A percentile compares a stretch with the other conserved stretches of the same genome.
Evolutionary conservation across 2,797 vertebrate genomes (phyloP).

Genomic region (Tapera naevia): DNA sequence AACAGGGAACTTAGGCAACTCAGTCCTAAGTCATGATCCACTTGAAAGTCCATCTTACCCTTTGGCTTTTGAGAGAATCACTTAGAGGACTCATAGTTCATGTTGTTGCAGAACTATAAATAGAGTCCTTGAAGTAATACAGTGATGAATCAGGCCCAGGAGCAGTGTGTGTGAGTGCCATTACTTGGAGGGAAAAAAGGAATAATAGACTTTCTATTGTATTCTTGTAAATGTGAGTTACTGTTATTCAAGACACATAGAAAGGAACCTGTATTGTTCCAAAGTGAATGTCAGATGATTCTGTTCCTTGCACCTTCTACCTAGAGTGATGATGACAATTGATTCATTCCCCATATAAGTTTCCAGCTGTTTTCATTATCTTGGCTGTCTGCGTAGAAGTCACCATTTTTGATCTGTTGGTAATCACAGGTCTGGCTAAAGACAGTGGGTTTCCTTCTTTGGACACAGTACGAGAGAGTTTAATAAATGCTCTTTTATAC

Average conservation of each 20-base stretch:
- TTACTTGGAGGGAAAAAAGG: background rate
- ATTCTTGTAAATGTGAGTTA: conserved; percentile 22
- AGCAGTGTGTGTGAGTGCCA: background rate
- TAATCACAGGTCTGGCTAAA: background rate
- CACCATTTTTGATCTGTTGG: background rate
- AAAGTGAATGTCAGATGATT: conserved; percentile 12
- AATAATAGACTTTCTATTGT: background rate
- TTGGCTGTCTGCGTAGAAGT: background rate
- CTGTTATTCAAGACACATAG: background rate
- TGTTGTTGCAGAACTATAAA: background rate
- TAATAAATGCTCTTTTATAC: conserved; percentile 3
- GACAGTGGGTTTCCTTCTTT: background rate
- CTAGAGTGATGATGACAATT: background rate
- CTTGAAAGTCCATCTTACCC: background rate
- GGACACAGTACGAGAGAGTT: background rate
- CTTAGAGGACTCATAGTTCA: background rate
- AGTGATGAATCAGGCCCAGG: background rate
- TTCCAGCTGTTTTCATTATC: background rate
- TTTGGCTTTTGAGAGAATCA: background rate
- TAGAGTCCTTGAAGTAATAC: background rate
- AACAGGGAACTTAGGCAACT: background rate
- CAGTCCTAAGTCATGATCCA: background rate
- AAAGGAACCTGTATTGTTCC: background rate
- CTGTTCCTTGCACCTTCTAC: background rate
- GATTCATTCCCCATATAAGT: background rate